A percentile compares a stretch with the other conserved stretches of the same genome.
phyloP scores from a whole-genome alignment of 1,140 invertebrate genomes.

The Sitobion miscanthi region DNA sequence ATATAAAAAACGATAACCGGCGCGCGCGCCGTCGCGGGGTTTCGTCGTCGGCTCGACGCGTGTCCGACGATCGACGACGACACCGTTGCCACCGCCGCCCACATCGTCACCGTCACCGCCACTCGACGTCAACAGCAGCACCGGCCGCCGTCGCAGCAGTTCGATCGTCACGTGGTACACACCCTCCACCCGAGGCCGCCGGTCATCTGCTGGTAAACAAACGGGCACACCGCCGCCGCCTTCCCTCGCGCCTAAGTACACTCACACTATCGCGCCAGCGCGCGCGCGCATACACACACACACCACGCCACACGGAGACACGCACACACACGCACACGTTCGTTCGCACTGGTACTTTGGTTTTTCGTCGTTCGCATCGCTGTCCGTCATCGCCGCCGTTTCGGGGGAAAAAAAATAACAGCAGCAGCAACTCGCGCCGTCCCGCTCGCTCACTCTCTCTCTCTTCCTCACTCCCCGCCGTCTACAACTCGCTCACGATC shows the following conservation, averaged over 20 bases:
- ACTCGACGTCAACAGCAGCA: constrained; percentile 18
- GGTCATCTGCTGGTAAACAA: constrained; percentile 55
- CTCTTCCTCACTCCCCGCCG: not conserved
- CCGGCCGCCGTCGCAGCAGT: constrained; percentile 1
- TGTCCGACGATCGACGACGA: constrained; percentile 17
- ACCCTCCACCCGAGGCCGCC: constrained; percentile 32
- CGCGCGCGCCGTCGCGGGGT: constrained; percentile 22
- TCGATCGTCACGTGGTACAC: constrained; percentile 57
- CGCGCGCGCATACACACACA: not conserved
- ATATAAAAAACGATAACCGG: not conserved
- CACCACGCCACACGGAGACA: not conserved
- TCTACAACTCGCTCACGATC: not conserved
- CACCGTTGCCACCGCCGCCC: too few species aligned
- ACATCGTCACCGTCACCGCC: not conserved
- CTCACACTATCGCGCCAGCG: not conserved
- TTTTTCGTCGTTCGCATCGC: constrained; percentile 29
- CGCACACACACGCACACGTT: not conserved
- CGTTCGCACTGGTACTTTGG: constrained; percentile 27
- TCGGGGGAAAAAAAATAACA: not conserved
- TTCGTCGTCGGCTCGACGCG: constrained; percentile 29
- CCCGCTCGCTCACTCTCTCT: not conserved
- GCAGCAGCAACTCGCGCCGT: not conserved
- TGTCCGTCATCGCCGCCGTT: constrained; percentile 24
- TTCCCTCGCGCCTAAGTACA: not conserved
- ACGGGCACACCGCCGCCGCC: constrained; percentile 21